These are phyloP conservation scores for Crepidodera aurea DNA, from an alignment of 2,888 invertebrate species.

Conservation along the genomic window DNA sequence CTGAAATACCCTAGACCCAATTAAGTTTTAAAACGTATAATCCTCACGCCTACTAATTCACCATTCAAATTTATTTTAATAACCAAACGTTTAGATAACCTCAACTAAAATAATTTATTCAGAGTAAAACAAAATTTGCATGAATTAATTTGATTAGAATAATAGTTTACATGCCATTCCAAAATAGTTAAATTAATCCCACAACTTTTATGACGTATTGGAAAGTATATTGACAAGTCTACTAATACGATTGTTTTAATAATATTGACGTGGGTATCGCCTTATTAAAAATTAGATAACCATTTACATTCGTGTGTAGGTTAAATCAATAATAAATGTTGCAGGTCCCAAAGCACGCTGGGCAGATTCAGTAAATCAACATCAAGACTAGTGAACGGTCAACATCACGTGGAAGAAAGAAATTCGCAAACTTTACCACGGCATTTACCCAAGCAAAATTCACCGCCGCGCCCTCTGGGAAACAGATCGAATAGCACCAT, in stretches of 20 bases:
- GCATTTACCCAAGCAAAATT: conserved; percentile 56
- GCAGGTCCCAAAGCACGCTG: conserved; percentile 76
- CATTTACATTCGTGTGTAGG: conserved; percentile 13
- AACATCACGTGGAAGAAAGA: conserved; percentile 62
- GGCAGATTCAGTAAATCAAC: conserved; percentile 86
- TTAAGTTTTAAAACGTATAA: too few species aligned
- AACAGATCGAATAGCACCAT: conserved; percentile 70
- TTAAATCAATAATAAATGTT: conserved; percentile 54
- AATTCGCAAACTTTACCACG: conserved; percentile 82
- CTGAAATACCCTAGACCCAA: too few species aligned
- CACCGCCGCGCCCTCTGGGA: conserved; percentile 59
- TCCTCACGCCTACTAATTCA: too few species aligned
- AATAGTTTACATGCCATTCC: conserved; percentile 22
- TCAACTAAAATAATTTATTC: too few species aligned
- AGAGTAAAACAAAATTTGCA: background rate
- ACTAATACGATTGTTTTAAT: conserved; percentile 13
- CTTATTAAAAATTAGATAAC: background rate
- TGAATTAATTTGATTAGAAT: background rate
- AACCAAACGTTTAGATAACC: too few species aligned
- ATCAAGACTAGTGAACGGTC: conserved; percentile 71
- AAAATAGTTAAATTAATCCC: conserved; percentile 24
- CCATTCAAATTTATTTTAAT: too few species aligned
- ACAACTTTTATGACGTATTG: conserved; percentile 23
- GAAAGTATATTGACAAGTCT: conserved; percentile 18
- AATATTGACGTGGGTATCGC: conserved; percentile 27